Evolutionary conservation across 2,888 invertebrate species (phyloP).

Genomic region (Caenorhabditis afra): DNA sequence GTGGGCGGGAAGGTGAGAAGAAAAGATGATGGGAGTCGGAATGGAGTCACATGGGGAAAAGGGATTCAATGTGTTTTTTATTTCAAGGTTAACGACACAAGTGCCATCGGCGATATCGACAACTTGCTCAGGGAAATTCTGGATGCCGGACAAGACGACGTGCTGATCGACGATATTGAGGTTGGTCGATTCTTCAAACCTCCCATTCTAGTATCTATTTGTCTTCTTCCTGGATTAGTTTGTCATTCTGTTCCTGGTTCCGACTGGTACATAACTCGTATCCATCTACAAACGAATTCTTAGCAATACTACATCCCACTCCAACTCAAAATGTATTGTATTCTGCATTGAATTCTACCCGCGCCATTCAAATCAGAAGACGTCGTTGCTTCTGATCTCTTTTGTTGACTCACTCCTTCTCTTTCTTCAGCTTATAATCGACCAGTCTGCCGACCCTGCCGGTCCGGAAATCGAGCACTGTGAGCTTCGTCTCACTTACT

Average conservation of each 20-base stretch:
- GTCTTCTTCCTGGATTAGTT: not conserved
- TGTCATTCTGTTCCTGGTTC: not conserved
- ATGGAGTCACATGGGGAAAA: not conserved
- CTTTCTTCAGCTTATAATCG: slow-evolving; percentile 54
- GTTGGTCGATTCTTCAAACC: slow-evolving; percentile 14
- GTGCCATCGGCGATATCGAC: slow-evolving; percentile 51
- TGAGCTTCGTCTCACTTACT: slow-evolving; percentile 46
- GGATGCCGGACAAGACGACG: slow-evolving; percentile 51
- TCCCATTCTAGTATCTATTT: not conserved
- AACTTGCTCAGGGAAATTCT: slow-evolving; percentile 56
- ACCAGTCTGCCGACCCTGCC: slow-evolving; percentile 55
- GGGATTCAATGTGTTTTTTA: slow-evolving; percentile 11
- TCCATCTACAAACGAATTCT: not conserved
- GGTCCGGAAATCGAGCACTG: slow-evolving; percentile 53
- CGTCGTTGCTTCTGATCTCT: not conserved
- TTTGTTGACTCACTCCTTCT: not conserved
- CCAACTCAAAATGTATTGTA: no score
- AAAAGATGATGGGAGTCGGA: not conserved
- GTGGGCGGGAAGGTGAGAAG: not conserved
- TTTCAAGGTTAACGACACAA: slow-evolving; percentile 56
- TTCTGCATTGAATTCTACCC: no score
- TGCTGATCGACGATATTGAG: slow-evolving; percentile 52
- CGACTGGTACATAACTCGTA: not conserved
- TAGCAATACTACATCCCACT: no score
- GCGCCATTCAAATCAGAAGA: no score